A percentile compares a stretch with the other conserved stretches of the same genome.
phyloP scores from a whole-genome alignment of 1,140 invertebrate species.

The Parasteatoda tepidariorum region DNA sequence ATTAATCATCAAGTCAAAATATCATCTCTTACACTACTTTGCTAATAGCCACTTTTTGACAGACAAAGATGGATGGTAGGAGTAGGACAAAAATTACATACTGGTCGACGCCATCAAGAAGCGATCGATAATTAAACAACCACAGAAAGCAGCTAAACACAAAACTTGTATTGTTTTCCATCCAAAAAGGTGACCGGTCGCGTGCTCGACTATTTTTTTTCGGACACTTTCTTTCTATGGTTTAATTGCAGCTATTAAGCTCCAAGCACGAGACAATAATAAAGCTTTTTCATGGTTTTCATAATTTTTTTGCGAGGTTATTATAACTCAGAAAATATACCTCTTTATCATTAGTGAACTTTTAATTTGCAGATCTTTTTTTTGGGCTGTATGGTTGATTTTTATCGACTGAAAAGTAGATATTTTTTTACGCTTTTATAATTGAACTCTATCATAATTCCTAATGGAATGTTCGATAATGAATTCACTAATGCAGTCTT shows the following conservation, averaged over 20 bases:
- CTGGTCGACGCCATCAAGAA: background rate
- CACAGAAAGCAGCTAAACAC: constrained; percentile 15
- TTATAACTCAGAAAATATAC: background rate
- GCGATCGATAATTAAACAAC: constrained; percentile 39
- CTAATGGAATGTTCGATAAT: no score
- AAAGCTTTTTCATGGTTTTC: background rate
- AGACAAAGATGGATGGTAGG: background rate
- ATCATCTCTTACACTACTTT: background rate
- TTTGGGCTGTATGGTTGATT: no score
- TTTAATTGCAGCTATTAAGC: no score
- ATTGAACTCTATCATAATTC: no score
- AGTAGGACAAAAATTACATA: background rate
- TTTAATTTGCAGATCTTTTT: no score
- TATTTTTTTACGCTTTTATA: no score
- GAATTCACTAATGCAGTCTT: no score
- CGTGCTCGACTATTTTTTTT: background rate
- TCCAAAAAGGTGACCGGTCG: background rate
- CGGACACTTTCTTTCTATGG: no score
- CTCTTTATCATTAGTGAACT: background rate
- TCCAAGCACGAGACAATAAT: background rate
- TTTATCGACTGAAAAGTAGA: no score
- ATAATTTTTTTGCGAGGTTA: background rate
- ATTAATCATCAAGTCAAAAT: background rate
- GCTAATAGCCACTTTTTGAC: background rate
- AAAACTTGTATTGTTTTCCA: background rate